Base-by-base conservation (phyloP, 2,888 invertebrate genomes). In the Scrobipalpa atriplicella region DNA sequence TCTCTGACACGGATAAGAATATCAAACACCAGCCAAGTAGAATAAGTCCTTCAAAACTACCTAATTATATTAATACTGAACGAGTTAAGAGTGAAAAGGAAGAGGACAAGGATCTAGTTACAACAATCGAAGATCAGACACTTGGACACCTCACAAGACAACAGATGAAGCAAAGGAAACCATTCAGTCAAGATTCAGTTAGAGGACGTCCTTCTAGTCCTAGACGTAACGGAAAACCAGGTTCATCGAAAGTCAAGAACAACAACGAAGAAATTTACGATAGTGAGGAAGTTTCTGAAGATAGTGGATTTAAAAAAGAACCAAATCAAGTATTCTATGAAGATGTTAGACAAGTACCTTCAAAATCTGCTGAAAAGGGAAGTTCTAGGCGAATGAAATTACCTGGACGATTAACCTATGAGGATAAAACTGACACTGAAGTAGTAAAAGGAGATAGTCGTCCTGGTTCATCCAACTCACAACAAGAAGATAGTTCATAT, bases 21-120 rank as follows among this genome's bases (percentile, higher is more conserved):
- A 41, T 62, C 43, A 64, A 56, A 16, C 61, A 66, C 56, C 43
- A 38, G 10, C 47, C 66, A 29, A 13, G 41, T n/a, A 21, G 16
- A 29, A 52, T 19, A 13, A 62, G n/a, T 8, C 8, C 16, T 36
- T 62, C 36, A 2, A 18, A 8, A 52, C 52, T 16, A 18, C 52
- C 64, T 64, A 11, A n/a, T 56, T 13, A 29, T 13, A 39, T 58
- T 47, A 16, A 18, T n/a, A 19, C 41, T 18, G 52, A 52, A 21
- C n/a, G 56, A 29, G 10, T 58, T 47, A 7, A 64, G 47, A 62
- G 51, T 54, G 41, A 47, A 62, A 16, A 7, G 18, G 43, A 39
- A 13, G 13, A 65, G 66, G 51, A 38, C 38, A 3, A 56, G 13
- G 41, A 66, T 18, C 39, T 9, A 19, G 19, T 41, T 39, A 41